Percentiles rank a stretch among this genome's conserved stretches.
These are phyloP conservation scores for Ictalurus punctatus DNA, from an alignment of 2,113 vertebrate species.

Conservation along the genomic window DNA sequence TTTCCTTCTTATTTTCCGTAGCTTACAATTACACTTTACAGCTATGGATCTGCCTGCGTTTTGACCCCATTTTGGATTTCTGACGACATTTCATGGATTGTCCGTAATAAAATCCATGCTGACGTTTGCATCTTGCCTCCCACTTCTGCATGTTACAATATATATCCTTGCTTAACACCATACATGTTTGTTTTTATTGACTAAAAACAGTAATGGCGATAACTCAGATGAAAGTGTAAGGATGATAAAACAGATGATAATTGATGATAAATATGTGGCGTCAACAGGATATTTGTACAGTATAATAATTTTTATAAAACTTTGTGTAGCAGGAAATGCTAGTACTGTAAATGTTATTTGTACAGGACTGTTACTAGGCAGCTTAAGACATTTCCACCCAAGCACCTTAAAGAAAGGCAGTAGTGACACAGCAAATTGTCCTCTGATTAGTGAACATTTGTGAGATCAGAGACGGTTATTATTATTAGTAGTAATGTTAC, in stretches of 20 bases:
- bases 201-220: neutral
- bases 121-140: too few relatives aligned
- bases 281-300: neutral
- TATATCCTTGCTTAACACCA: too few relatives aligned
- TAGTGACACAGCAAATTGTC: neutral
- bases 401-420: conserved; percentile 48
- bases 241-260: neutral
- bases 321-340: neutral
- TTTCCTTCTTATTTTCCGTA: neutral
- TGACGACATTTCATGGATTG: neutral
- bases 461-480: neutral
- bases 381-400: conserved; percentile 48
- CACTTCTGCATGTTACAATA: too few relatives aligned
- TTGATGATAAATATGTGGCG: neutral
- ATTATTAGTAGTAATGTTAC: neutral
- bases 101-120: neutral
- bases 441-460: neutral
- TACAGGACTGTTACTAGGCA: conserved; percentile 65
- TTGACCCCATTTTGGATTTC: too few relatives aligned
- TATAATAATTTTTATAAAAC: neutral
- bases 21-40: neutral
- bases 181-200: neutral
- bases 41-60: neutral
- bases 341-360: neutral
- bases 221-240: too few relatives aligned